Evolutionary conservation across 2,797 vertebrate genomes (phyloP).

Genomic region (Geotrypetes seraphini): DNA sequence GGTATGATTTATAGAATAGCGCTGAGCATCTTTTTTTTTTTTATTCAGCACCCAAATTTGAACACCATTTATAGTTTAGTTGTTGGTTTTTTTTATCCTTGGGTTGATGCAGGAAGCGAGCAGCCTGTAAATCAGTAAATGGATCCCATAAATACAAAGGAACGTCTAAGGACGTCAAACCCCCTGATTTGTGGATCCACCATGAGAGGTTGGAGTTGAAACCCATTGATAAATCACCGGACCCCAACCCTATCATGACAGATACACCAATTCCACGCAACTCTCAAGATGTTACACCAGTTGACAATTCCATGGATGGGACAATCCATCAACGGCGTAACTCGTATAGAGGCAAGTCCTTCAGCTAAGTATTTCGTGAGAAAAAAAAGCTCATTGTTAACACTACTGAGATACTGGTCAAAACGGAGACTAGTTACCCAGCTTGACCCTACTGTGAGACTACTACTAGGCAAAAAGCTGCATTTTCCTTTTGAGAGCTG

Average conservation of each 20-base stretch:
- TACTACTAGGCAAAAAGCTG: too few species aligned
- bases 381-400: too few species aligned
- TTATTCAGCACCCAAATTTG: too few species aligned
- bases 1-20: too few species aligned
- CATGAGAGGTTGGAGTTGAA: conserved; percentile 95
- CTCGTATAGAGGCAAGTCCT: conserved; percentile 89
- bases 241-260: conserved; percentile 92
- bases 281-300: conserved; percentile 91
- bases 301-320: conserved; percentile 79
- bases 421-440: too few species aligned
- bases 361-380: too few species aligned
- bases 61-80: too few species aligned
- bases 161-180: conserved; percentile 94
- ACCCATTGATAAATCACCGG: conserved; percentile 92
- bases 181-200: conserved; percentile 96
- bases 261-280: conserved; percentile 91
- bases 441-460: too few species aligned
- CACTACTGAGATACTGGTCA: too few species aligned
- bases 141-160: conserved; percentile 97
- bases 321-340: conserved; percentile 86
- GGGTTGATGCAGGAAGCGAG: conserved; percentile 74
- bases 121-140: conserved; percentile 87
- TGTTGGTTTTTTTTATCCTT: background rate
- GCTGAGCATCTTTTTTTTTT: too few species aligned
- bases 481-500: too few species aligned